Base-by-base conservation (phyloP, 2,888 invertebrate genomes). In the Pandemis cinnamomeana region DNA sequence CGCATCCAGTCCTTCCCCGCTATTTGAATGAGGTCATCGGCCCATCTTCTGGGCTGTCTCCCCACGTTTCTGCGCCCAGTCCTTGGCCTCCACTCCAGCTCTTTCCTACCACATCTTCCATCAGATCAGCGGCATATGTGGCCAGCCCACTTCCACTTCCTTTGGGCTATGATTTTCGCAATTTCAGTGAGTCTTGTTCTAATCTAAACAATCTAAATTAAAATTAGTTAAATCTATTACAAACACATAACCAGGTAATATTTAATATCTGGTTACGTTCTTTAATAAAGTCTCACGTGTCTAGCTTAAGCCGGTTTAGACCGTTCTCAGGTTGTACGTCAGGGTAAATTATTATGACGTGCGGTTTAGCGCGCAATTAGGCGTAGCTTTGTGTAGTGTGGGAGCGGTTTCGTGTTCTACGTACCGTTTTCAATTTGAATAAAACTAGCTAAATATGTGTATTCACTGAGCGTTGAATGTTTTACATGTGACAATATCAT, bases 311-410 rank as follows among this genome's bases (percentile, higher is more conserved):
- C 67, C n/a, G 73, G 58, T 67, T 51, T 48, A 44, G 27, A 58
- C 67, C 64, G 64, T 70, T 75, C 68, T 71, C 66, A 51, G 76
- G 68, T 79, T 72, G 77, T 83, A 83, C 83, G 83, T 83, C 83
- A 80, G 75, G 73, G 78, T 83, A 80, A 84, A 82, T 83, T 83
- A 84, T 82, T 79, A 81, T 80, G 80, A 80, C 80, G 76, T 78
- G 78, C 77, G 78, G 78, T 83, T 84, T 83, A 84, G 82, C 81
- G 77, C 79, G 77, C 80, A 83, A 83, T 84, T 84, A 83, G 58
- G 69, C 62, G 51, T 48, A 41, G 61, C 63, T 55, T 55, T 41
- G 36, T 68, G 36, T 44, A 7, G 46, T 15, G 41, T 15, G 7
- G 67, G 36, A 41, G 58, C 46, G 53, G 62, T 44, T 20, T 72